A percentile compares a stretch with the other conserved stretches of the same genome.
phyloP scores from a whole-genome alignment of 2,888 invertebrate genomes.

The Metallyticus violacea region DNA sequence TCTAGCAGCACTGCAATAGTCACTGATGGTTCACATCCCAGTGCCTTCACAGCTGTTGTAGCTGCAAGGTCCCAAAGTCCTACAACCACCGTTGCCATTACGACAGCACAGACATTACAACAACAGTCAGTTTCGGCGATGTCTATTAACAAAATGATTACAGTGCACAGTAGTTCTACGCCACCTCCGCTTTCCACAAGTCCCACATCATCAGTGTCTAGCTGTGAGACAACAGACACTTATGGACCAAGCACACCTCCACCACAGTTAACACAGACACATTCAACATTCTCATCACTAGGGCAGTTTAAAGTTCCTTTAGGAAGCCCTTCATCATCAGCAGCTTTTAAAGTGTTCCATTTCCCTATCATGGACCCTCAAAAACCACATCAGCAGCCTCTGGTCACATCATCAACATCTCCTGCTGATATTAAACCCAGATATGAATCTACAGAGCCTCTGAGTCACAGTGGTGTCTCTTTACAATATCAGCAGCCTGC shows the following conservation, averaged over 20 bases:
- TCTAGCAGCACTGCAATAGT: constrained; percentile 24
- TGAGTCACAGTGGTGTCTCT: not conserved
- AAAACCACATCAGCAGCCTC: constrained; percentile 4
- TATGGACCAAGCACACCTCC: constrained; percentile 11
- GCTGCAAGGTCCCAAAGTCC: constrained; percentile 27
- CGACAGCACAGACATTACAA: not conserved
- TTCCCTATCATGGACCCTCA: not conserved
- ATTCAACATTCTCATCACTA: not conserved
- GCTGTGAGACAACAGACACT: constrained; percentile 13
- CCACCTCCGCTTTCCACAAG: not conserved
- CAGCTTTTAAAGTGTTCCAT: not conserved
- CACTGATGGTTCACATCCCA: constrained; percentile 41
- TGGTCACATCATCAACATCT: not conserved
- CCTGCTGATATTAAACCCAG: not conserved
- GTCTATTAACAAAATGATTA: not conserved
- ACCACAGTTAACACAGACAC: not conserved
- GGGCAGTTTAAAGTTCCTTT: constrained; percentile 1
- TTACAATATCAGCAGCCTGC: not conserved
- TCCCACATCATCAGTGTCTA: not conserved
- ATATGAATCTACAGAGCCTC: not conserved
- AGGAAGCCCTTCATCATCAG: not conserved
- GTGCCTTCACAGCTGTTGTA: constrained; percentile 47
- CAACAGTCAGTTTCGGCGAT: not conserved
- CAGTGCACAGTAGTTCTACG: not conserved
- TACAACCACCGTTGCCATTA: constrained; percentile 26